These are phyloP conservation scores for Enteromius unitaeniatus DNA, from an alignment of 2,797 vertebrate species.

Conservation along the genomic window DNA sequence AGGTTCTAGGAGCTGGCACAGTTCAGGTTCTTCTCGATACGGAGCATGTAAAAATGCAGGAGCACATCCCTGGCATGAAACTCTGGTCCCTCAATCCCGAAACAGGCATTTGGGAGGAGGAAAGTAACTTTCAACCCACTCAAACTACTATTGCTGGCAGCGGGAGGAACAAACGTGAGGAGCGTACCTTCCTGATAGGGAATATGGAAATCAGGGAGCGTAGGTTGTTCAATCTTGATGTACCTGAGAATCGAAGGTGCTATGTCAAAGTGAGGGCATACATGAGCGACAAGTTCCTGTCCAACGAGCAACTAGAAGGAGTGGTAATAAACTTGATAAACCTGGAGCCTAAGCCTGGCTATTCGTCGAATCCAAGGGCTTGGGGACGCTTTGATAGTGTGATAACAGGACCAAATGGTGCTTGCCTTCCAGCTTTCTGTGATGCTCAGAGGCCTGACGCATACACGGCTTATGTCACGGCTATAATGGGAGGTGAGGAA, in stretches of 20 bases:
- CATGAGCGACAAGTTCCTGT: constrained; percentile 91
- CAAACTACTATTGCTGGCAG: constrained; percentile 55
- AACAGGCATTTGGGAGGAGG: constrained; percentile 94
- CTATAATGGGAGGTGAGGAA: constrained; percentile 92
- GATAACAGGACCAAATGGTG: constrained; percentile 90
- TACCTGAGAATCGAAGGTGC: constrained; percentile 94
- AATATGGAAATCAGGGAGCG: constrained; percentile 94
- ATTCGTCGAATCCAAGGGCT: constrained; percentile 88
- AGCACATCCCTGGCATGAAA: constrained; percentile 89
- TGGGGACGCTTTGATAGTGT: constrained; percentile 98
- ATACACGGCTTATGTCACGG: constrained; percentile 91
- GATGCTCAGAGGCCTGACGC: constrained; percentile 84
- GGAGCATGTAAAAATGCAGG: constrained; percentile 87
- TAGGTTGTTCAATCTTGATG: constrained; percentile 95
- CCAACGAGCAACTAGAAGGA: constrained; percentile 91
- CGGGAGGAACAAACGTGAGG: constrained; percentile 86
- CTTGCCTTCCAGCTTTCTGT: constrained; percentile 95
- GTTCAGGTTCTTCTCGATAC: constrained; percentile 88
- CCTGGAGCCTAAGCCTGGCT: constrained; percentile 91
- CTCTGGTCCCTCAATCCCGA: constrained; percentile 93
- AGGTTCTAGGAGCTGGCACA: constrained; percentile 81
- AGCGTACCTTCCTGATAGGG: constrained; percentile 94
- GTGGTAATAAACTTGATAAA: constrained; percentile 92
- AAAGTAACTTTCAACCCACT: constrained; percentile 78
- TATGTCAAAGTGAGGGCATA: constrained; percentile 96